Evolutionary conservation across 2,888 invertebrate species (phyloP), one percentile per base, ranked within the genome.

Genomic region (Drosophila anomelani): DNA sequence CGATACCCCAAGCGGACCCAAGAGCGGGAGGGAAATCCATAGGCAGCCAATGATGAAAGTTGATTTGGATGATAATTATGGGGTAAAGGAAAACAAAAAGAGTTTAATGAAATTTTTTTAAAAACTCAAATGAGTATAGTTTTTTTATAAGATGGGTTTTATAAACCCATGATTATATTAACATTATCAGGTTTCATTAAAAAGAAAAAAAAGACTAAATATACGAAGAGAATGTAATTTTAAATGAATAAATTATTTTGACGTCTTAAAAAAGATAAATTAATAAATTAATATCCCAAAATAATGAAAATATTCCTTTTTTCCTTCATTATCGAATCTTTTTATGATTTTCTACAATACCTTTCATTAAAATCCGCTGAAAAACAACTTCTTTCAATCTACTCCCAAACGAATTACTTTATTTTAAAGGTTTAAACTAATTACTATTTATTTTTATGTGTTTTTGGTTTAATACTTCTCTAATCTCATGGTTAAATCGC

Each of bases 1-100:
- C 29, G 20, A 44, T 46, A 32, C 29, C 36, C 46, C 62, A 8
- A n/a, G 59, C 4, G 34, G 32, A 17, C 5, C 9, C 13, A 20
- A n/a, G 44, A 17, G n/a, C 23, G 47, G 41, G 4, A 23, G 12
- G 23, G 39, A 62, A 49, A 41, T 41, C 34, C 47, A 49, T 49
- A 9, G 63, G 47, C 39, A 39, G 46, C 4, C 15, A 17, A 46
- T 68, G 44, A 67, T 68, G 69, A 67, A 67, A 68, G 67, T 68
- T 68, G 55, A 39, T 54, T 61, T 67, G 12, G 23, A 46, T 23
- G 46, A 54, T 46, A 67, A 54, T 46, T 39, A 23, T 17, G 15
- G 32, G 32, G 23, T 34, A 38, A 8, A 7, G 43, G 6, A n/a
- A 46, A 46, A 15, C 36, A 43, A 10, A n/a, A 12, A 15, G 17